phyloP scores from a whole-genome alignment of 1,140 invertebrate species.

The Capitella teleta region DNA sequence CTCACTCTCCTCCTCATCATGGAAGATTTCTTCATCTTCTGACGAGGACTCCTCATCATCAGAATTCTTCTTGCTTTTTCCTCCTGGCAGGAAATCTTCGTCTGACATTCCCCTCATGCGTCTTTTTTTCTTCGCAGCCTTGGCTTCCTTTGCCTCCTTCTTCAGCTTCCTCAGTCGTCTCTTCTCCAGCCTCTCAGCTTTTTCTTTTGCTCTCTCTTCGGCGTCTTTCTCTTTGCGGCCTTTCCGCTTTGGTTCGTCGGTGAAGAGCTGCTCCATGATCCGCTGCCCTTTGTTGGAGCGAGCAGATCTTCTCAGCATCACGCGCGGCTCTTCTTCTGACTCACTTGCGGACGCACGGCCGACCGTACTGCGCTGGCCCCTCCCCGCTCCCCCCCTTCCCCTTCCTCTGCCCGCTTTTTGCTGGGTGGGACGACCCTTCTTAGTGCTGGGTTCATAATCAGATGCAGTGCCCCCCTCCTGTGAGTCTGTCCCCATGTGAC shows the following conservation, averaged over 20 bases:
- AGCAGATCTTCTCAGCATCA: background rate
- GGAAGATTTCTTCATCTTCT: conserved; percentile 4
- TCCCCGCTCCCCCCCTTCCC: background rate
- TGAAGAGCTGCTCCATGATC: background rate
- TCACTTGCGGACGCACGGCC: background rate
- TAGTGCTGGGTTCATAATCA: background rate
- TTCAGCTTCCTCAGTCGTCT: no score
- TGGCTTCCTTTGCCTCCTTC: no score
- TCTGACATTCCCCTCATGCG: no score
- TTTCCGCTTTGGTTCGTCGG: background rate
- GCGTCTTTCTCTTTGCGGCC: no score
- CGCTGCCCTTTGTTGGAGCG: background rate
- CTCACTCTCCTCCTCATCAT: background rate
- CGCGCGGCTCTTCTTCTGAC: background rate
- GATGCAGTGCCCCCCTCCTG: no score
- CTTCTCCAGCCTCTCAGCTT: no score
- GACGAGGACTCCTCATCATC: background rate
- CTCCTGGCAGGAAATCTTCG: conserved; percentile 10
- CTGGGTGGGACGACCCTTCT: background rate
- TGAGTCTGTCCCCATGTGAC: no score
- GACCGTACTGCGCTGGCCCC: background rate
- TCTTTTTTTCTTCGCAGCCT: no score
- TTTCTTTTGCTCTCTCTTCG: no score
- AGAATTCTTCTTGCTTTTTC: background rate
- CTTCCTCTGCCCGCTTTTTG: background rate